Conservation (phyloP, 2,888 invertebrate genomes). For the Catocala fraxini region DNA sequence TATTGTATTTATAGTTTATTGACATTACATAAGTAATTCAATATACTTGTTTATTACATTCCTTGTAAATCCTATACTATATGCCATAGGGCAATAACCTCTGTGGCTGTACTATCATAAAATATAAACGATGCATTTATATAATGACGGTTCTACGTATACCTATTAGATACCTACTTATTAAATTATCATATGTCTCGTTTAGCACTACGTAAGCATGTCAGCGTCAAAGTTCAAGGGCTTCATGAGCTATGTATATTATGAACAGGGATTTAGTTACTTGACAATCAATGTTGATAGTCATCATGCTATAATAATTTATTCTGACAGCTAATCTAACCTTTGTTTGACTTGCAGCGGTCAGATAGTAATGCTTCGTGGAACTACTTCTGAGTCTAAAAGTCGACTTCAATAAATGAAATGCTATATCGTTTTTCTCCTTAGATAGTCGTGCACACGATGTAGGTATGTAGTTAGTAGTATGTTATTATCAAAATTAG, state of each 20-base stretch:
- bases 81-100: slow-evolving; percentile 48
- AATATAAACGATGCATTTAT: slow-evolving; percentile 10
- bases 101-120: slow-evolving; percentile 9
- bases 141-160: slow-evolving; percentile 7
- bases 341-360: slow-evolving; percentile 7
- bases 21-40: slow-evolving; percentile 54
- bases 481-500: too few relatives aligned
- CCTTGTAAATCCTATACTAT: slow-evolving; percentile 42
- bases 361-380: neutral
- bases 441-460: too few relatives aligned
- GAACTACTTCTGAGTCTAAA: neutral
- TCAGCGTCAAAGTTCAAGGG: slow-evolving; percentile 13
- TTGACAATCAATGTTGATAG: neutral
- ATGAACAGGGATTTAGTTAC: too few relatives aligned
- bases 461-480: too few relatives aligned
- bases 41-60: slow-evolving; percentile 50
- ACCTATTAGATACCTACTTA: slow-evolving; percentile 2
- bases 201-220: slow-evolving; percentile 10
- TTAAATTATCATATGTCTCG: neutral
- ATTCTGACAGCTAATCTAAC: slow-evolving; percentile 1
- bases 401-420: too few relatives aligned
- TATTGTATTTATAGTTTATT: slow-evolving; percentile 53
- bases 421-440: too few relatives aligned
- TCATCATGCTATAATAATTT: neutral
- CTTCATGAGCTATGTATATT: neutral